Base-by-base conservation (phyloP, 2,888 invertebrate species). In the Dicyrtomina minuta region DNA sequence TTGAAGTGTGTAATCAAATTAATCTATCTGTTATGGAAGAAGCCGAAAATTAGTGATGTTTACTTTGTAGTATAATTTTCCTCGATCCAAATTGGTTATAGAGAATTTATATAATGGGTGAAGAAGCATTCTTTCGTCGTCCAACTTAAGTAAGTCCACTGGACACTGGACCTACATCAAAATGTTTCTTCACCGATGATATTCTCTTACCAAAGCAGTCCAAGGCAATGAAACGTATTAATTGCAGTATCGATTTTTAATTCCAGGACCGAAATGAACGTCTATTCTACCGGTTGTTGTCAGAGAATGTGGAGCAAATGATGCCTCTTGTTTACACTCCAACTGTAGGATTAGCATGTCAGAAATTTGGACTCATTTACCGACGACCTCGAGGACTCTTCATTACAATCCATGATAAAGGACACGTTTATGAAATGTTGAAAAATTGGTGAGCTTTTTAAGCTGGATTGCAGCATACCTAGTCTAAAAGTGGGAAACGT, bases 301-400 rank as follows among this genome's bases (percentile, higher is more conserved):
- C 88, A 17, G 91, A 94, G 77, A 89, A 98, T 81, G 92, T 96
- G 26, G 88, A 90, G 58, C 88, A 92, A 74, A 88, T 95, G 86
- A 95, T 99, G 94, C 99, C 99, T 0, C 41, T 78, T 22, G 77
- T 99, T n/a, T 99, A 99, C 84, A 99, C 99, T 0, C 99, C 99
- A 0, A 95, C 96, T 0, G 99, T 99, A 13, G 99, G 99, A 4
- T 85, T 92, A 79, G 99, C 97, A 33, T 99, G 99, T 83, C 96
- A 98, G 84, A 93, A 96, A 82, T 99, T 91, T 83, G 96, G 98
- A 22, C 86, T 95, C 74, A 89, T 97, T 74, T 96, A 89, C 84
- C 86, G 93, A 75, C 82, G 85, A 77, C 96, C 97, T 1, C 88
- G 95, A 76, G 98, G 99, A 5, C 85, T 99, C 65, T 99, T 93